Percentiles rank a stretch among this genome's conserved stretches.
Conservation (phyloP, 1,140 invertebrate genomes). For the Telenomus remus region DNA sequence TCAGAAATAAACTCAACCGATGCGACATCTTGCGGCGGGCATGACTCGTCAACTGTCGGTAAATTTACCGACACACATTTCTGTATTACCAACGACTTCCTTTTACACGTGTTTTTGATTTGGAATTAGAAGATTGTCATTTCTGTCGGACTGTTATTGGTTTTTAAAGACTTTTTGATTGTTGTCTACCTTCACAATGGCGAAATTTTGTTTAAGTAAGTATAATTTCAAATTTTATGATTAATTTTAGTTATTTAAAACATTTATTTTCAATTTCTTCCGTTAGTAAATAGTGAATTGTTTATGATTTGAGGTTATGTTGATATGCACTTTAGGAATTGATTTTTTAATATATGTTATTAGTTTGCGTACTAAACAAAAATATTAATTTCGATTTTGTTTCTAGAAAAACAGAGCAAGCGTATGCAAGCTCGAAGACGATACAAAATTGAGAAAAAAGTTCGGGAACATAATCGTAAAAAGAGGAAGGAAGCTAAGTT, state of each 20-base stretch:
- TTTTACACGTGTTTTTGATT: no score
- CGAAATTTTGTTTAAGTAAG: slow-evolving; percentile 27
- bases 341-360: neutral
- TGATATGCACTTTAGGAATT: neutral
- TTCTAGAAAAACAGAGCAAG: slow-evolving; percentile 76
- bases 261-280: neutral
- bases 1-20: slow-evolving; percentile 15
- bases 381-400: neutral
- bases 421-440: slow-evolving; percentile 84
- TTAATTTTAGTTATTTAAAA: slow-evolving; percentile 2
- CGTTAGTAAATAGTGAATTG: neutral
- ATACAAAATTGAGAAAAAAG: slow-evolving; percentile 94
- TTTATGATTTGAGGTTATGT: neutral
- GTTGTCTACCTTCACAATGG: neutral
- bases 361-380: neutral
- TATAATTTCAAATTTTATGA: slow-evolving; percentile 1
- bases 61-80: no score
- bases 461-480: slow-evolving; percentile 91
- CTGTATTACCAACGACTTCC: no score
- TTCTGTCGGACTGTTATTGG: no score
- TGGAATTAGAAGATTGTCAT: no score
- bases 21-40: neutral
- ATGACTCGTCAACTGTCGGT: neutral
- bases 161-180: no score
- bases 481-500: slow-evolving; percentile 86